Conservation (phyloP, 2,113 vertebrate genomes). For the Plotosus lineatus region DNA sequence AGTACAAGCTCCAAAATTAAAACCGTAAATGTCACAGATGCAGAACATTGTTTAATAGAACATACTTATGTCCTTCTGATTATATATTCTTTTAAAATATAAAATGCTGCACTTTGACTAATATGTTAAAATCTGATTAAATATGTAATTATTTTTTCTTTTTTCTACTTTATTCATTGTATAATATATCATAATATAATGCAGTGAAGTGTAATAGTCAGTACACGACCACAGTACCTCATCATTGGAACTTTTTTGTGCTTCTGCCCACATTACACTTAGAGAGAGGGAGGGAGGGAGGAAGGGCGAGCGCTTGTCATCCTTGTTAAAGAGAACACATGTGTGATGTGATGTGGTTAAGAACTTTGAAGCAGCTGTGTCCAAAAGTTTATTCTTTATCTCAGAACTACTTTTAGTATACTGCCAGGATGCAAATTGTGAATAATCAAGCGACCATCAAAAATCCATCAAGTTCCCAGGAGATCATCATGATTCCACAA, state of each 20-base stretch:
- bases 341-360: neutral
- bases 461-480: too few relatives aligned
- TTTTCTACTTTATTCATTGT: neutral
- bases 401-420: neutral
- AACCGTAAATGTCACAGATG: constrained; percentile 40
- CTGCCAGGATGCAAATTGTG: neutral
- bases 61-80: neutral
- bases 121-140: neutral
- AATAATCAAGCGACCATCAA: too few relatives aligned
- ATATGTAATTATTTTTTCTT: neutral
- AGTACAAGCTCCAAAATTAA: constrained; percentile 16
- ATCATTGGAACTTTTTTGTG: neutral
- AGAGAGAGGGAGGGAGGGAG: neutral
- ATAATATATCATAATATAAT: neutral
- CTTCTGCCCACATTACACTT: neutral
- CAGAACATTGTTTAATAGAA: neutral
- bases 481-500: too few relatives aligned
- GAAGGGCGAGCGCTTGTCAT: neutral
- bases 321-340: neutral
- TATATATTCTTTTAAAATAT: constrained; percentile 15
- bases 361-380: neutral
- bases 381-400: neutral
- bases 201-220: neutral
- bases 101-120: neutral
- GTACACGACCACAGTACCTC: neutral